Conservation (phyloP, 2,113 vertebrate species). For the Paradisaea rubra region DNA sequence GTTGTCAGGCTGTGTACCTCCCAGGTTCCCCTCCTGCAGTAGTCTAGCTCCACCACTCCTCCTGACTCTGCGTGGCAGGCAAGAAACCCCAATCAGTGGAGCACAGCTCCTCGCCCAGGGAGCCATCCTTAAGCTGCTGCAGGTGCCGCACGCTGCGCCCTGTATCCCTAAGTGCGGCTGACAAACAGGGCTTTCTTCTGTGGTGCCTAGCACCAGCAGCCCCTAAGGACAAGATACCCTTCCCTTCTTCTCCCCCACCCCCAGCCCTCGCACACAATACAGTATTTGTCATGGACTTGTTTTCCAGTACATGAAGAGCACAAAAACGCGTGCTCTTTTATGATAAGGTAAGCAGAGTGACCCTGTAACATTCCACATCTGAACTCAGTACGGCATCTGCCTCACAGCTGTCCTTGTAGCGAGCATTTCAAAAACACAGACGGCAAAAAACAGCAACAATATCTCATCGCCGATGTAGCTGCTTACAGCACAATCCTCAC, state of each 20-base stretch:
- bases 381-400: constrained; percentile 59
- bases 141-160: not conserved
- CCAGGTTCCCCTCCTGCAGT: not conserved
- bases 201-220: constrained; percentile 45
- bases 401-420: constrained; percentile 63
- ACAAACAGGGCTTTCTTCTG: constrained; percentile 47
- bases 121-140: not conserved
- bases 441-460: constrained; percentile 23
- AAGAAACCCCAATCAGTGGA: not conserved
- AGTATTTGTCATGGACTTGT: constrained; percentile 55
- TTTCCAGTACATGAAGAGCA: constrained; percentile 55
- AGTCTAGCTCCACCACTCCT: not conserved
- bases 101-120: not conserved
- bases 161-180: constrained; percentile 1
- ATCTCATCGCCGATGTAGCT: constrained; percentile 9
- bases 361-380: constrained; percentile 62
- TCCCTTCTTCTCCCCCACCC: constrained; percentile 39
- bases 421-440: constrained; percentile 46
- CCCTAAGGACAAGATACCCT: constrained; percentile 49
- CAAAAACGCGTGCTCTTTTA: constrained; percentile 46
- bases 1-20: not conserved
- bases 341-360: constrained; percentile 64
- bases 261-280: constrained; percentile 17
- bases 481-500: constrained; percentile 34
- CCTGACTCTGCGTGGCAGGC: not conserved